Conservation (phyloP, 2,113 vertebrate species). For the Pterocles orientalis region DNA sequence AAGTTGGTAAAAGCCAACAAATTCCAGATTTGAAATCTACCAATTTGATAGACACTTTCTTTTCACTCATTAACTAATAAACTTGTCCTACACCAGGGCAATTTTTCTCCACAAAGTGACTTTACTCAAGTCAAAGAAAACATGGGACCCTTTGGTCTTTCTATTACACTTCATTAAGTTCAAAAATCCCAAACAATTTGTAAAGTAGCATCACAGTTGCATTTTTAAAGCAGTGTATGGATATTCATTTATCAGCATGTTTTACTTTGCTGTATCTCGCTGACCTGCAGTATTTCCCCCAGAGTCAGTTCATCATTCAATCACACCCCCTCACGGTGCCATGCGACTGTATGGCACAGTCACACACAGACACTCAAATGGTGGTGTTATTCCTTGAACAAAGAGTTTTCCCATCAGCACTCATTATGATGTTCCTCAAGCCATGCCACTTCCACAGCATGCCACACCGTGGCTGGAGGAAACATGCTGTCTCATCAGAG, state of each 20-base stretch:
- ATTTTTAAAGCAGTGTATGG: not conserved
- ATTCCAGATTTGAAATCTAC: constrained; percentile 2
- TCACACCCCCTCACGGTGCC: not conserved
- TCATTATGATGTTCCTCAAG: not conserved
- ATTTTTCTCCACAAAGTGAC: not conserved
- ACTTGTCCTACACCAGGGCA: not conserved
- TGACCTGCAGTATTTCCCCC: not conserved
- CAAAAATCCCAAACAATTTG: not conserved
- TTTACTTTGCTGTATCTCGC: not conserved
- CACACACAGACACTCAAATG: not conserved
- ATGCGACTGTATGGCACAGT: not conserved
- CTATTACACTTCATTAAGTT: not conserved
- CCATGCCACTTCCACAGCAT: not conserved
- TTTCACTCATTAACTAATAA: constrained; percentile 10
- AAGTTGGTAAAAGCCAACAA: not conserved
- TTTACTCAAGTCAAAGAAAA: not conserved
- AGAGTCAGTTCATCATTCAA: not conserved
- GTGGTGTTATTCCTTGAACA: not conserved
- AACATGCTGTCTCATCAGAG: not conserved
- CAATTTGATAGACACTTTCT: not conserved
- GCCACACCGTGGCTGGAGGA: not conserved
- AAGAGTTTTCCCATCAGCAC: not conserved
- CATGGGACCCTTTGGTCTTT: not conserved
- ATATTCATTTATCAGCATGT: not conserved
- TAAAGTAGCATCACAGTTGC: not conserved